Percentiles rank a stretch among this genome's conserved stretches.
phyloP scores from a whole-genome alignment of 2,797 vertebrate species.

The Mus minutoides region DNA sequence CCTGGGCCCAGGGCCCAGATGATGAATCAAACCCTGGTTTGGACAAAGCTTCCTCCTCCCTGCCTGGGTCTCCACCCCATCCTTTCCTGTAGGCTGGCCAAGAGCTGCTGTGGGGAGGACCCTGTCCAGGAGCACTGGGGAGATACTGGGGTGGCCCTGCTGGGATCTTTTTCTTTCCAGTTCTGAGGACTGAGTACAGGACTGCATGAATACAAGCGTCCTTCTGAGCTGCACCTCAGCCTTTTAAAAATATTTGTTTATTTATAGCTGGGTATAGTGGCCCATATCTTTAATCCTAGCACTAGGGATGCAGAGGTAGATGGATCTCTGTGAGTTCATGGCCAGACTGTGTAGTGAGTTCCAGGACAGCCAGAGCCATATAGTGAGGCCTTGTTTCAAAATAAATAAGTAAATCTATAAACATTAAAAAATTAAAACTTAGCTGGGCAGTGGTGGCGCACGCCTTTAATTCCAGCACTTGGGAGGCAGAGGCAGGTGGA shows the following conservation, averaged over 20 bases:
- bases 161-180: background rate
- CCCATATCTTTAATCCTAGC: background rate
- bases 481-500: too few relatives aligned
- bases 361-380: too few relatives aligned
- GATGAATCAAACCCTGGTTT: slow-evolving; percentile 36
- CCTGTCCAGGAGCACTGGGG: background rate
- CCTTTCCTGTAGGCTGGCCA: too few relatives aligned
- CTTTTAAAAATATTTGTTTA: background rate
- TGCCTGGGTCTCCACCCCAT: background rate
- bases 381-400: background rate
- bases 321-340: background rate
- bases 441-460: too few relatives aligned
- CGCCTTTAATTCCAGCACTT: too few relatives aligned
- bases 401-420: background rate
- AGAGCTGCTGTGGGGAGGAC: background rate
- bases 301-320: background rate
- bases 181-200: background rate
- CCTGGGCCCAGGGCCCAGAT: background rate
- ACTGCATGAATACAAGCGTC: background rate
- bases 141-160: background rate
- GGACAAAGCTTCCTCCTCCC: background rate
- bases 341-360: background rate
- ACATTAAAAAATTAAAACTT: background rate
- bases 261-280: background rate
- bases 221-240: background rate